Evolutionary conservation across 2,888 invertebrate genomes (phyloP).

Genomic region (Sminthurinus aureus): DNA sequence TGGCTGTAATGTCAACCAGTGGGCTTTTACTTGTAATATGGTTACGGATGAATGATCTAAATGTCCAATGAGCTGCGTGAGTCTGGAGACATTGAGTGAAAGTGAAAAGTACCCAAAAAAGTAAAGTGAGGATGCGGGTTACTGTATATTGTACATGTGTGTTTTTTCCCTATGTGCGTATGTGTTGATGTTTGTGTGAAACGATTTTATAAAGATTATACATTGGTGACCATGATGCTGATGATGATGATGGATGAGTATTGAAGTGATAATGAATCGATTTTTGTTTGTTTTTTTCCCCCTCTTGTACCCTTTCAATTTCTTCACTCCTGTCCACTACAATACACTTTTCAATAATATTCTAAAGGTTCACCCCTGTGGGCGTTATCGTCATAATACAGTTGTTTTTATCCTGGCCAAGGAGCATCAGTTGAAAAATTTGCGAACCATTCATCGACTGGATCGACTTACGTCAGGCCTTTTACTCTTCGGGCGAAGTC

Average conservation of each 20-base stretch:
- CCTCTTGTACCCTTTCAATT: neutral
- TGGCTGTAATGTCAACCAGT: too few relatives aligned
- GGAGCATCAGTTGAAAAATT: slow-evolving; percentile 91
- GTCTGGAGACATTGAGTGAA: slow-evolving; percentile 12
- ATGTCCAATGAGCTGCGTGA: too few relatives aligned
- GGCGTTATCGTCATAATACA: slow-evolving; percentile 96
- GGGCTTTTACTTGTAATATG: neutral
- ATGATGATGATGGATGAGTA: slow-evolving; percentile 39
- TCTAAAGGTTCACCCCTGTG: slow-evolving; percentile 94
- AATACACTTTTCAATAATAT: neutral
- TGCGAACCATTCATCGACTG: slow-evolving; percentile 92
- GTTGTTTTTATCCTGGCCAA: slow-evolving; percentile 95
- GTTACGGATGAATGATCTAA: slow-evolving; percentile 30
- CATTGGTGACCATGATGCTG: neutral
- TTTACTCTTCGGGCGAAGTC: slow-evolving; percentile 90
- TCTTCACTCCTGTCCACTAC: neutral
- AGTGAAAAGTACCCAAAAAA: neutral
- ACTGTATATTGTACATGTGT: too few relatives aligned
- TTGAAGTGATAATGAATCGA: slow-evolving; percentile 31
- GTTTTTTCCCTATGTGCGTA: too few relatives aligned
- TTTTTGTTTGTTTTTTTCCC: slow-evolving; percentile 16
- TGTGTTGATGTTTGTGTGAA: neutral
- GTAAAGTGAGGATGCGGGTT: slow-evolving; percentile 5
- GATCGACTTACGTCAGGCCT: slow-evolving; percentile 96
- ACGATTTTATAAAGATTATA: slow-evolving; percentile 14